Evolutionary conservation across 2,888 invertebrate genomes (phyloP), one percentile per base, ranked within the genome.

Genomic region (Branchipolynoe longqiensis): DNA sequence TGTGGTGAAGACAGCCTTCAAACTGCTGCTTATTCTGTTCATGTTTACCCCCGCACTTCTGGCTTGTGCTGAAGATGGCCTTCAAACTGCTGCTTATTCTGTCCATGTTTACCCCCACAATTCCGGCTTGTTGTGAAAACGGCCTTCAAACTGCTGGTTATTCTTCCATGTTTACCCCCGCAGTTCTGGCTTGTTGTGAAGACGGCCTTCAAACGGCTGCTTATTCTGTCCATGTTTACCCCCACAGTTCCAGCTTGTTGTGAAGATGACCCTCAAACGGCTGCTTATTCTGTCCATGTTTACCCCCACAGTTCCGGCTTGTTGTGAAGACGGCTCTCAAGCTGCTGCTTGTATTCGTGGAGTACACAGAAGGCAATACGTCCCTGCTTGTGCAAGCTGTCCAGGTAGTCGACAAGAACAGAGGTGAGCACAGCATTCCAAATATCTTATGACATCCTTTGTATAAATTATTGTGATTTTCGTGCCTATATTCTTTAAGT

Each of bases 241-340:
- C 48, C 48, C 18, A 8, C 18, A 48, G 48, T 48, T 48, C 18
- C 48, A 48, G 8, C 48, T 48, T 8, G 48, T 48, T 8, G 8
- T 48, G 18, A 48, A 48, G 8, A 18, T 48, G 8, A 48, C 8
- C 48, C 8, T 48, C 18, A 8, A 48, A 8, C 48, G 8, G 48
- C 8, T 48, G 48, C 48, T 48, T 12, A 48, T 12, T 48, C 8
- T 48, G 8, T 12, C 8, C 48, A 18, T 48, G 8, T 48, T 8
- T 48, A 12, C 48, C 18, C 48, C 18, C 48, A 86, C 91, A 95
- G 95, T 99, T 97, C 95, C 96, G 99, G 38, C 96, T 99, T 91
- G 98, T 99, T 58, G 98, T 99, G 86, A 99, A 99, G 95, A 99
- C 99, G 12, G 98, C 99, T 0, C 95, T 99, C 86, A 99, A 99